These are phyloP conservation scores for Heloderma charlesbogerti DNA, from an alignment of 2,113 vertebrate species.

Conservation along the genomic window DNA sequence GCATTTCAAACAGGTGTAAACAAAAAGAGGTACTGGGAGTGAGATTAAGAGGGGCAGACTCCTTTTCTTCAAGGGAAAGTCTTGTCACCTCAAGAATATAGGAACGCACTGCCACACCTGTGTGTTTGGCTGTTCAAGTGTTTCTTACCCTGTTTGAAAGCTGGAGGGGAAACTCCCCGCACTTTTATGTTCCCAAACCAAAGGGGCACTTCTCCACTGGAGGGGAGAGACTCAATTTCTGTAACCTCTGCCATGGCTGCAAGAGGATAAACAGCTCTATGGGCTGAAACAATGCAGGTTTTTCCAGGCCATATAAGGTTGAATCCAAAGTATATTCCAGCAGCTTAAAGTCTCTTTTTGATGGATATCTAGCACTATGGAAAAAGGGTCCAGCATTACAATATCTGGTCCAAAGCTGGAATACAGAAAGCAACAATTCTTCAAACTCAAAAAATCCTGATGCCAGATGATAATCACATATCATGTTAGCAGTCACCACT, in stretches of 20 bases:
- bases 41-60: not conserved
- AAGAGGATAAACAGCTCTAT: not conserved
- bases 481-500: not conserved
- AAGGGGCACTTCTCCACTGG: not conserved
- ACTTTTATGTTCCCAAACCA: not conserved
- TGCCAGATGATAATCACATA: not conserved
- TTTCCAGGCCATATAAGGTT: not conserved
- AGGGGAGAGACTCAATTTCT: not conserved
- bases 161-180: not conserved
- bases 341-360: not conserved
- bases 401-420: not conserved
- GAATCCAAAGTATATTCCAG: not conserved
- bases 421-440: not conserved
- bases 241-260: not conserved
- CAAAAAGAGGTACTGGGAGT: not conserved
- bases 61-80: not conserved
- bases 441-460: not conserved
- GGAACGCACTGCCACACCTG: not conserved
- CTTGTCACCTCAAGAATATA: not conserved
- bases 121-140: not conserved
- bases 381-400: not conserved
- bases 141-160: conserved; percentile 14
- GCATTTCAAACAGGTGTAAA: conserved; percentile 1
- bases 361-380: not conserved
- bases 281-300: not conserved